Percentiles rank a stretch among this genome's conserved stretches.
phyloP scores from a whole-genome alignment of 2,888 invertebrate genomes.

The Lordiphosa fenestrarum region DNA sequence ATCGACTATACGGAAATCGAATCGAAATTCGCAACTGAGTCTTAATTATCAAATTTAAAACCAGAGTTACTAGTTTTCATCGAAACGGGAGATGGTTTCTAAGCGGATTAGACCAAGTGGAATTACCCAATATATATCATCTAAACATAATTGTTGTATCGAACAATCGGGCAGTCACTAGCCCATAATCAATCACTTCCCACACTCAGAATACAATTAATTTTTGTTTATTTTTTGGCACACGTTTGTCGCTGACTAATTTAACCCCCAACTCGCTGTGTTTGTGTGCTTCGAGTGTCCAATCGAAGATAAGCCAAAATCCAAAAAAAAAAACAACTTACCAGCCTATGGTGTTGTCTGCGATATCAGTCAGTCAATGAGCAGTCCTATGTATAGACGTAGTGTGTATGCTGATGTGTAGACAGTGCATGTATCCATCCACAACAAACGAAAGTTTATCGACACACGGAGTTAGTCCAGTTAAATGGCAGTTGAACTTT shows the following conservation, averaged over 20 bases:
- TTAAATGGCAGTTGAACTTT: conserved; percentile 45
- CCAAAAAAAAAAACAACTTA: conserved; percentile 24
- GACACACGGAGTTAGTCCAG: conserved; percentile 47
- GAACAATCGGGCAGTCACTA: background rate
- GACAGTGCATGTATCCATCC: conserved; percentile 1
- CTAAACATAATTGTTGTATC: background rate
- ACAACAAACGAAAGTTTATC: conserved; percentile 50
- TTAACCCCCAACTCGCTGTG: conserved; percentile 17
- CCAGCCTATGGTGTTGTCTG: conserved; percentile 22
- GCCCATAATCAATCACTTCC: background rate
- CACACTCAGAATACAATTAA: conserved; percentile 30
- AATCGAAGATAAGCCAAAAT: conserved; percentile 2
- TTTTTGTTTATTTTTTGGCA: conserved; percentile 67
- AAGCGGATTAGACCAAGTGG: too few species aligned
- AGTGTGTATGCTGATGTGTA: conserved; percentile 1
- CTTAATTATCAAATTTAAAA: too few species aligned
- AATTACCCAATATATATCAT: too few species aligned
- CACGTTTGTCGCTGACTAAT: conserved; percentile 47
- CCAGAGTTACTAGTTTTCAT: too few species aligned
- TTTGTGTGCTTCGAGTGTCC: conserved; percentile 29
- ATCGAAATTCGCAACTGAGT: too few species aligned
- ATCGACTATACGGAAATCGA: too few species aligned
- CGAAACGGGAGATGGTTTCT: too few species aligned
- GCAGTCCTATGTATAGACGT: background rate
- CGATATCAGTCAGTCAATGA: background rate